These are phyloP conservation scores for Apus apus DNA, from an alignment of 2,113 vertebrate species.

Conservation along the genomic window DNA sequence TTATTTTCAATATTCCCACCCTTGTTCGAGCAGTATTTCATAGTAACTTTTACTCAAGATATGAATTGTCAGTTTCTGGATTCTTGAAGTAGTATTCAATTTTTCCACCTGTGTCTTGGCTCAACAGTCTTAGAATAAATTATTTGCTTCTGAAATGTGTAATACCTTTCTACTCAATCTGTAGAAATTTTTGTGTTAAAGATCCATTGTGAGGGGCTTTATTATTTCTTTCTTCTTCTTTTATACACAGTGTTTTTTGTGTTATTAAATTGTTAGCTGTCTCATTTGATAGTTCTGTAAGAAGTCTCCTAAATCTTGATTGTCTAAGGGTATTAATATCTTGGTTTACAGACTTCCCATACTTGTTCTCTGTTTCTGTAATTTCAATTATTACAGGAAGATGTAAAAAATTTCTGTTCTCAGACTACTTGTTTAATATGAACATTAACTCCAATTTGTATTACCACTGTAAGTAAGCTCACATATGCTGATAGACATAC, in stretches of 20 bases:
- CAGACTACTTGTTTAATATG: neutral
- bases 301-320: neutral
- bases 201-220: neutral
- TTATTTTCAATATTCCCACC: neutral
- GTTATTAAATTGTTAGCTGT: neutral
- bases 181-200: neutral
- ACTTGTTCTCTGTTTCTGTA: neutral
- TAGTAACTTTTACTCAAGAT: neutral
- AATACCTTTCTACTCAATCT: neutral
- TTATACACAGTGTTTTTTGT: neutral
- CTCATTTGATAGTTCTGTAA: neutral
- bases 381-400: neutral
- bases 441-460: neutral
- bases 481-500: neutral
- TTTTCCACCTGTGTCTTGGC: neutral
- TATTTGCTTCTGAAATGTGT: neutral
- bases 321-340: neutral
- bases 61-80: neutral
- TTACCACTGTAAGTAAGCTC: neutral
- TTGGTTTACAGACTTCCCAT: neutral
- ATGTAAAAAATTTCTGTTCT: neutral
- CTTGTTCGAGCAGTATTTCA: neutral
- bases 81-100: neutral
- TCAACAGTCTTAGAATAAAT: neutral
- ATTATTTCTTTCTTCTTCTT: neutral